These are phyloP conservation scores for Bufo bufo DNA, from an alignment of 2,113 vertebrate genomes.

Conservation along the genomic window DNA sequence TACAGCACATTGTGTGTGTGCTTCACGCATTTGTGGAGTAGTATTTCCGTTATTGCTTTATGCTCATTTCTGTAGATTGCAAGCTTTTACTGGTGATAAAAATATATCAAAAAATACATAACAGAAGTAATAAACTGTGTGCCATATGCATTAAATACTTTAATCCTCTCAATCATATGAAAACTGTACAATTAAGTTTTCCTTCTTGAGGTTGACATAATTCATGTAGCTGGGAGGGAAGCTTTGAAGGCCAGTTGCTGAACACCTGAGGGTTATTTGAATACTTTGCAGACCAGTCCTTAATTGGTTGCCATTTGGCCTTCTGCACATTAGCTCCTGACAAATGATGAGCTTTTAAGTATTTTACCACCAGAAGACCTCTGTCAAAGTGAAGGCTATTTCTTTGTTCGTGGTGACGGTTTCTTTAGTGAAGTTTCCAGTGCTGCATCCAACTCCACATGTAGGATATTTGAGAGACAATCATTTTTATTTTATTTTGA, in stretches of 20 bases:
- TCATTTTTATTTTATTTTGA: too few relatives aligned
- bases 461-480: too few relatives aligned
- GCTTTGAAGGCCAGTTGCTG: conserved; percentile 17
- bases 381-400: not conserved
- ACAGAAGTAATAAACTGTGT: not conserved
- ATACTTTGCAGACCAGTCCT: conserved; percentile 1
- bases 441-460: not conserved
- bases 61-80: not conserved
- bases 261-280: conserved; percentile 17
- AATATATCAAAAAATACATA: not conserved
- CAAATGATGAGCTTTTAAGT: conserved; percentile 9
- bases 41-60: not conserved
- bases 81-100: not conserved
- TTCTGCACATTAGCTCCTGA: conserved; percentile 26
- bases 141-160: too few relatives aligned
- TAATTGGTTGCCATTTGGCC: conserved; percentile 32
- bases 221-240: conserved; percentile 36
- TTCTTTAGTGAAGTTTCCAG: not conserved
- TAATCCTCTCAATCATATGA: not conserved
- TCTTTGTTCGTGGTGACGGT: not conserved
- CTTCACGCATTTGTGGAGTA: too few relatives aligned
- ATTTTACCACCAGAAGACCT: not conserved
- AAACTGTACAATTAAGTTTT: not conserved
- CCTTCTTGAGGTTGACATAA: not conserved
- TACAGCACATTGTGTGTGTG: too few relatives aligned